Conservation (phyloP, 2,888 invertebrate species). For the Idaea biselata region DNA sequence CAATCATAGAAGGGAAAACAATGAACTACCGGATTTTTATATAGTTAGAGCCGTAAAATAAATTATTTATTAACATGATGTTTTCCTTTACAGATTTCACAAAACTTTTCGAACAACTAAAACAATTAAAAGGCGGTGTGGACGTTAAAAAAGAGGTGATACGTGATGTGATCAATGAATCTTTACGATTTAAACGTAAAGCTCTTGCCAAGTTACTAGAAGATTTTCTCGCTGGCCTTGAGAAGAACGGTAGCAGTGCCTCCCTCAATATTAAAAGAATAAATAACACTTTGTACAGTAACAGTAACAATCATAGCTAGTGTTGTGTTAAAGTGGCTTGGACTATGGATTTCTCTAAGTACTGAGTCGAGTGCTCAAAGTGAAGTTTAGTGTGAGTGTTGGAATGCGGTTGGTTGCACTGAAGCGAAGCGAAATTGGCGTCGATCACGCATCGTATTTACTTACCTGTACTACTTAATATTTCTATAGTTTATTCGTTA, state of each 20-base stretch:
- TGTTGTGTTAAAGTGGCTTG: slow-evolving; percentile 40
- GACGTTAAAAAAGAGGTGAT: slow-evolving; percentile 86
- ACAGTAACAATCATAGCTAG: slow-evolving; percentile 67
- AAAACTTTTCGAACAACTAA: slow-evolving; percentile 85
- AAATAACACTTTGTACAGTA: slow-evolving; percentile 58
- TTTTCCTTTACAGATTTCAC: slow-evolving; percentile 83
- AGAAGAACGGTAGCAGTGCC: slow-evolving; percentile 75
- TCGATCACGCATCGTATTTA: not conserved
- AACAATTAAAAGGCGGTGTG: slow-evolving; percentile 85
- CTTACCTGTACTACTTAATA: not conserved
- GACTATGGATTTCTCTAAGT: slow-evolving; percentile 32
- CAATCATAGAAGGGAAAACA: not conserved
- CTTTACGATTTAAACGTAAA: slow-evolving; percentile 88
- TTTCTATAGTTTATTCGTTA: too few relatives aligned
- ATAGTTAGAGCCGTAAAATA: too few relatives aligned
- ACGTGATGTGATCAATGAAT: slow-evolving; percentile 87
- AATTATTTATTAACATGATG: slow-evolving; percentile 5
- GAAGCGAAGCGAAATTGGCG: slow-evolving; percentile 19
- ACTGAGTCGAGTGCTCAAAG: slow-evolving; percentile 8
- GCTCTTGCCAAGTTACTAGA: slow-evolving; percentile 85
- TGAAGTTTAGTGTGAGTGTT: slow-evolving; percentile 9
- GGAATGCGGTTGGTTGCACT: slow-evolving; percentile 11
- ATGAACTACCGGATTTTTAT: slow-evolving; percentile 7
- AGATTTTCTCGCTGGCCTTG: slow-evolving; percentile 80
- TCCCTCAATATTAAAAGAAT: slow-evolving; percentile 59